These are phyloP conservation scores for Diogma glabrata DNA, from an alignment of 2,888 invertebrate species.

Conservation along the genomic window DNA sequence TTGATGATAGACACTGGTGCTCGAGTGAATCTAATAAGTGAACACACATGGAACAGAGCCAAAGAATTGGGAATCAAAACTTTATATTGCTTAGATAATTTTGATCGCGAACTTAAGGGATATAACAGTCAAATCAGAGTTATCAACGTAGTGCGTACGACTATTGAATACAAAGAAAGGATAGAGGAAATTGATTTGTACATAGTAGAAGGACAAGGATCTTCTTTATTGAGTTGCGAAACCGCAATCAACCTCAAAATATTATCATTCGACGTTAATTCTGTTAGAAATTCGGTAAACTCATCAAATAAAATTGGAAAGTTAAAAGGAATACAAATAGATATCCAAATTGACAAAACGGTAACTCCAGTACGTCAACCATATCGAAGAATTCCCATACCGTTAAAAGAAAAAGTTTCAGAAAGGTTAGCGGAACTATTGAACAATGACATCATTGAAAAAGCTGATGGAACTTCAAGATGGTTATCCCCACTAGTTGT, in stretches of 20 bases:
- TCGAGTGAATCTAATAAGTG: neutral
- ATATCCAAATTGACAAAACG: constrained; percentile 20
- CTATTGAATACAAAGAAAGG: neutral
- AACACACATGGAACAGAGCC: neutral
- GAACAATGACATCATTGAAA: neutral
- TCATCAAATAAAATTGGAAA: constrained; percentile 18
- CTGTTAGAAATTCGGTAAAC: constrained; percentile 7
- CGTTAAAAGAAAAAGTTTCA: neutral
- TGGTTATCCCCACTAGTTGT: constrained; percentile 1
- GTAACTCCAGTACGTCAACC: constrained; percentile 19
- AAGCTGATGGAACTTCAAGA: neutral
- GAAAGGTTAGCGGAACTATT: neutral
- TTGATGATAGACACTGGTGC: constrained; percentile 1
- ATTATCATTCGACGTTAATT: neutral
- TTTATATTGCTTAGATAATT: neutral
- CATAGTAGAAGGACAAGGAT: constrained; percentile 1
- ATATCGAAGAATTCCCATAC: neutral
- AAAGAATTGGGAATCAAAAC: neutral
- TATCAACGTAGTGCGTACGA: neutral
- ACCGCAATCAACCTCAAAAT: neutral
- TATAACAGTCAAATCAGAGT: neutral
- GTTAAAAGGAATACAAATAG: constrained; percentile 21
- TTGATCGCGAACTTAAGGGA: neutral
- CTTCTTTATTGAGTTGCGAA: constrained; percentile 1
- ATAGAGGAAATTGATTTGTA: neutral